Base-by-base conservation (phyloP, 2,888 invertebrate genomes). In the Neuroscelio doddi region DNA sequence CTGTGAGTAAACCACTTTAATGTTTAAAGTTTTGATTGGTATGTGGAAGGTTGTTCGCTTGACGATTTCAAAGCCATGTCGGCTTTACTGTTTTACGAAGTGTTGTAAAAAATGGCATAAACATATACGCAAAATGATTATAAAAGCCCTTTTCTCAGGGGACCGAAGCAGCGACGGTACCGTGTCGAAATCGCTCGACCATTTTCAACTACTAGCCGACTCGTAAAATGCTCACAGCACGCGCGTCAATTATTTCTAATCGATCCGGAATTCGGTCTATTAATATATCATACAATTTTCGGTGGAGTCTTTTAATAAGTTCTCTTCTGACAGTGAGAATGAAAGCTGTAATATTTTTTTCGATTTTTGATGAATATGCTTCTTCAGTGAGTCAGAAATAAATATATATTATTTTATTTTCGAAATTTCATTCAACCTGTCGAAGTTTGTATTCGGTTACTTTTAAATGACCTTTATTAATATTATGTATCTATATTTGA, bases 171-270 rank as follows among this genome's bases (percentile, higher is more conserved):
- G 50, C 61, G 49, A 44, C 52, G 61, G 8, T 15, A 53, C 63
- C 59, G 59, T 67, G 67, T 59, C 67, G 58, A 67, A 67, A 67
- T 67, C 58, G 41, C 45, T 38, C 53, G 53, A 55, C 62, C 55
- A 21, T 24, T 24, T 41, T 24, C 1, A 41, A 21, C 41, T 41
- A 24, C 36, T 14, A 39, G 58, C 44, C 49, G 38, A 46, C 55
- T 15, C 44, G 62, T 67, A 67, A 66, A 66, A 63, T 39, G 26
- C 39, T 47, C 51, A 51, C 51, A 58, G 67, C 67, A 67, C 67
- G 63, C 67, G 67, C 67, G 63, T 58, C 67, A 58, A 67, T 67
- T 63, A 63, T 67, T 67, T 63, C 63, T 58, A 63, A 67, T 67
- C 63, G 63, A 63, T 55, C 67, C 42, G 44, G 55, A 63, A 67